phyloP scores from a whole-genome alignment of 2,888 invertebrate species.

The Polydrusus cervinus region DNA sequence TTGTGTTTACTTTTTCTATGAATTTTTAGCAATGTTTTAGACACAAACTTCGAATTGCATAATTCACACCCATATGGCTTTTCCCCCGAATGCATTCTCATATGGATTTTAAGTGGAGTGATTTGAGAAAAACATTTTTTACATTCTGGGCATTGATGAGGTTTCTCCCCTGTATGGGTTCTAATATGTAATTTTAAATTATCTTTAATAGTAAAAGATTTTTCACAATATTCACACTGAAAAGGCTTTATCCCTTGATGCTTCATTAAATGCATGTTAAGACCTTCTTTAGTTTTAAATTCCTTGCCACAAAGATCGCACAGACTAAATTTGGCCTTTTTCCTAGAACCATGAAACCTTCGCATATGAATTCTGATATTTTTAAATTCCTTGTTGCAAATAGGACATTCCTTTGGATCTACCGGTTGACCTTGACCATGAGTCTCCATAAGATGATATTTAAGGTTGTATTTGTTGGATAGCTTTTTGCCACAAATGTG shows the following conservation, averaged over 20 bases:
- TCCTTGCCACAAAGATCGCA: conserved; percentile 55
- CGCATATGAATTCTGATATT: conserved; percentile 18
- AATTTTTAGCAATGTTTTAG: conserved; percentile 62
- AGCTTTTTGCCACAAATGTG: conserved; percentile 60
- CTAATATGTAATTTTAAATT: conserved; percentile 21
- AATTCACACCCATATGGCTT: conserved; percentile 62
- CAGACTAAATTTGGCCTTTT: not conserved
- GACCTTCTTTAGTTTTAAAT: conserved; percentile 54
- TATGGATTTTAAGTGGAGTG: conserved; percentile 73
- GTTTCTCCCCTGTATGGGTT: conserved; percentile 22
- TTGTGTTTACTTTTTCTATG: conserved; percentile 60
- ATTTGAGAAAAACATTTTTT: conserved; percentile 69
- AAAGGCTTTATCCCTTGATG: conserved; percentile 55
- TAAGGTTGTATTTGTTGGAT: conserved; percentile 59
- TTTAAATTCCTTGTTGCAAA: conserved; percentile 26
- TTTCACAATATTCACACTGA: conserved; percentile 19
- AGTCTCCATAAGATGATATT: conserved; percentile 58
- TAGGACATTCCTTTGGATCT: conserved; percentile 13
- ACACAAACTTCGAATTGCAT: conserved; percentile 75
- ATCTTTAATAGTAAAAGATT: conserved; percentile 21
- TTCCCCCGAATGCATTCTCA: conserved; percentile 68
- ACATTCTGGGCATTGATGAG: conserved; percentile 12
- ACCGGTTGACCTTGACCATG: conserved; percentile 48
- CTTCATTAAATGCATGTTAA: conserved; percentile 48
- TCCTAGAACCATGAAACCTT: conserved; percentile 24